These are phyloP conservation scores for Stenotaenia linearis DNA, from an alignment of 2,888 invertebrate genomes.

Conservation along the genomic window DNA sequence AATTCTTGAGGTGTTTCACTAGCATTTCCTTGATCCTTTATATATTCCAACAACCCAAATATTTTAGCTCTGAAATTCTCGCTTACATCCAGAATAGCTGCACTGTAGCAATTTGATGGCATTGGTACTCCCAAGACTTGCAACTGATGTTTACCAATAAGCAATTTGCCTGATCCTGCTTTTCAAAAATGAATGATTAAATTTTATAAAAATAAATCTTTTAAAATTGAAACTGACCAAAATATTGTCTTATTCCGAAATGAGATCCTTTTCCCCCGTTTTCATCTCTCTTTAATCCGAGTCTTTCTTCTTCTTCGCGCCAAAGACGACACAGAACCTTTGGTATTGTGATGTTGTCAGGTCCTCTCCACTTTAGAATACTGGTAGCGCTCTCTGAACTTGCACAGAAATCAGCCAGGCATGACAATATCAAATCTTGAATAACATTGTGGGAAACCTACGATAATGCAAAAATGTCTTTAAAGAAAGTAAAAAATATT, in stretches of 20 bases:
- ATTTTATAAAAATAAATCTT: not conserved
- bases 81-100: not conserved
- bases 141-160: not conserved
- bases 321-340: not conserved
- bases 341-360: not conserved
- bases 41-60: not conserved
- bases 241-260: not conserved
- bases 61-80: slow-evolving; percentile 1
- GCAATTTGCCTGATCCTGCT: not conserved
- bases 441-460: not conserved
- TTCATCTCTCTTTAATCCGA: not conserved
- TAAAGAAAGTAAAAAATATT: too few relatives aligned
- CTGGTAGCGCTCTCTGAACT: not conserved
- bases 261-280: too few relatives aligned
- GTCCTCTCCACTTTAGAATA: slow-evolving; percentile 3
- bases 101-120: not conserved
- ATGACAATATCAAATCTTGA: not conserved
- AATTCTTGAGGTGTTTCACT: not conserved
- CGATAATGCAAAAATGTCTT: not conserved
- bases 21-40: not conserved
- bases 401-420: not conserved
- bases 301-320: not conserved
- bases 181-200: not conserved
- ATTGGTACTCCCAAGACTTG: not conserved
- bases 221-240: not conserved